Conservation (phyloP, 2,888 invertebrate genomes). For the Ennomos erosarius region DNA sequence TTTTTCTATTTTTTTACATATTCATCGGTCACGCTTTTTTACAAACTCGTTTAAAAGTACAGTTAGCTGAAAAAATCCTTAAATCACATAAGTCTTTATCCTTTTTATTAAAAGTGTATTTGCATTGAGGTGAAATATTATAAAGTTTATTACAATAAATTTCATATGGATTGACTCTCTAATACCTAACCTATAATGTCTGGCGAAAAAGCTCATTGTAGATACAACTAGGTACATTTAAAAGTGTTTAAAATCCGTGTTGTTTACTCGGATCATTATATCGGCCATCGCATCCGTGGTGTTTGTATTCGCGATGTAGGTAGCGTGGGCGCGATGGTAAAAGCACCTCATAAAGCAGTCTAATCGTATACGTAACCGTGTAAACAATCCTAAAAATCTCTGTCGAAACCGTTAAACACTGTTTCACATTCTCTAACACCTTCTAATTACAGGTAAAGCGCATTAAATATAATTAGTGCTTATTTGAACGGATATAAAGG, state of each 20-base stretch:
- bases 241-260: constrained; percentile 55
- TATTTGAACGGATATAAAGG: constrained; percentile 75
- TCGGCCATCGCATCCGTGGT: constrained; percentile 50
- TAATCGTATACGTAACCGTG: constrained; percentile 64
- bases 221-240: constrained; percentile 39
- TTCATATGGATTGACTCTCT: constrained; percentile 7
- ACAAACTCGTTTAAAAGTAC: too few species aligned
- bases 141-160: too few species aligned
- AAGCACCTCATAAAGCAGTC: constrained; percentile 72
- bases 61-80: too few species aligned
- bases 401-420: constrained; percentile 71
- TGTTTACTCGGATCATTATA: constrained; percentile 72
- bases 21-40: too few species aligned
- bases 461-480: constrained; percentile 80
- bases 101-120: too few species aligned
- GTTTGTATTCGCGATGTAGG: constrained; percentile 68
- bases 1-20: too few species aligned
- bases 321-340: constrained; percentile 62
- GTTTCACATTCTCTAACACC: constrained; percentile 79
- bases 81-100: too few species aligned
- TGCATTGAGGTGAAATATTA: too few species aligned
- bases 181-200: too few species aligned
- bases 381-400: constrained; percentile 68
- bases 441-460: constrained; percentile 82
- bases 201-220: constrained; percentile 30